Conservation (phyloP, 1,140 invertebrate genomes). For the Spodoptera litura region DNA sequence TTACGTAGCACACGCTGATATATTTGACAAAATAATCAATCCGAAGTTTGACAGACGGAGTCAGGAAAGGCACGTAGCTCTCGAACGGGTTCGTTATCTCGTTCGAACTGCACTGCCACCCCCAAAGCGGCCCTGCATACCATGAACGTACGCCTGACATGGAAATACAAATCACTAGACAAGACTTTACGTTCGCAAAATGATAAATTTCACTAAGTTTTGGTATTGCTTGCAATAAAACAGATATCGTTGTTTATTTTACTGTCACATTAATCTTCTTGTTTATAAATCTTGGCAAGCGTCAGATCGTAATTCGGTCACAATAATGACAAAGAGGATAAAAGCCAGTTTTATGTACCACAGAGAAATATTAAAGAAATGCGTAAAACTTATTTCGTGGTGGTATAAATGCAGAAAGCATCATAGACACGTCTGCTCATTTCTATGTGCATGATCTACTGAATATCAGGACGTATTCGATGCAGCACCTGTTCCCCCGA, state of each 20-base stretch:
- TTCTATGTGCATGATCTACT: constrained; percentile 52
- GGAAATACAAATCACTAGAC: constrained; percentile 41
- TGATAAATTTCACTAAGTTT: not conserved
- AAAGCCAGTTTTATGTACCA: not conserved
- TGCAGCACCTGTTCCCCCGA: constrained; percentile 72
- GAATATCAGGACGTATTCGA: constrained; percentile 71
- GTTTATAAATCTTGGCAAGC: constrained; percentile 19
- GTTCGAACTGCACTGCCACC: constrained; percentile 51
- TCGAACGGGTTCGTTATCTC: constrained; percentile 60
- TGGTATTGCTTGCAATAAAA: not conserved
- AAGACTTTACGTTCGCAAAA: constrained; percentile 5
- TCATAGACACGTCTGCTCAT: constrained; percentile 51
- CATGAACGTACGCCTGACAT: constrained; percentile 34
- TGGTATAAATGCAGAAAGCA: not conserved
- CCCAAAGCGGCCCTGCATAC: constrained; percentile 40
- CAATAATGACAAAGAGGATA: not conserved
- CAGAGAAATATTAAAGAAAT: not conserved
- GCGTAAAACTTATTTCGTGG: not conserved
- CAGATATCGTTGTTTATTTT: constrained; percentile 10
- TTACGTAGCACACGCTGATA: constrained; percentile 26
- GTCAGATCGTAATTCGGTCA: not conserved
- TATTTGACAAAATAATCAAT: constrained; percentile 60
- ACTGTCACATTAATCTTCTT: constrained; percentile 2
- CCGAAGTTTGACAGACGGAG: constrained; percentile 55
- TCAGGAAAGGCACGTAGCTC: constrained; percentile 52